Percentiles rank a stretch among this genome's conserved stretches.
phyloP scores from a whole-genome alignment of 2,797 vertebrate genomes.

The Pseudochromis fuscus region DNA sequence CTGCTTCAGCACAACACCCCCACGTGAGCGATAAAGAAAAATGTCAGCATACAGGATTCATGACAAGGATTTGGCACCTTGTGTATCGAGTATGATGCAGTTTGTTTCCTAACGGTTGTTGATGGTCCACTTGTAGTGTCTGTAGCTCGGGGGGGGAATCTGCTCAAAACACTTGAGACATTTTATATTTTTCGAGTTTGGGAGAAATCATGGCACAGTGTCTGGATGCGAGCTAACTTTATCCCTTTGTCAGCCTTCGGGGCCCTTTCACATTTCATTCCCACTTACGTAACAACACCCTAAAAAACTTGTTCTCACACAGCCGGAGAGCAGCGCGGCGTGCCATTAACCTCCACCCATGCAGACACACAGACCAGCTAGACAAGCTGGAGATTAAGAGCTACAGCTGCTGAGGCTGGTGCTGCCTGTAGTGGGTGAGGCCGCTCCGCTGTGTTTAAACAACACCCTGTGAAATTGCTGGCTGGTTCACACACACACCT shows the following conservation, averaged over 20 bases:
- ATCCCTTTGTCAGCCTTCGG: constrained; percentile 32
- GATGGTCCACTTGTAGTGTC: not conserved
- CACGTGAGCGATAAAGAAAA: not conserved
- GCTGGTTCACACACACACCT: constrained; percentile 46
- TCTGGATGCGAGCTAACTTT: constrained; percentile 13
- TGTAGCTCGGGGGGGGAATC: not conserved
- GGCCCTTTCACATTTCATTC: constrained; percentile 45
- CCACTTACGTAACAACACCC: constrained; percentile 50
- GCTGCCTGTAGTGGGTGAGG: constrained; percentile 67
- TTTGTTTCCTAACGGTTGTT: constrained; percentile 18
- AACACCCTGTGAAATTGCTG: constrained; percentile 68
- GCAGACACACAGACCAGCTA: constrained; percentile 64
- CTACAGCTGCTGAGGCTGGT: constrained; percentile 49
- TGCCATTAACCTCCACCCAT: constrained; percentile 59
- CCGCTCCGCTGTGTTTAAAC: constrained; percentile 53
- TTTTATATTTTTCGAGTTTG: constrained; percentile 20
- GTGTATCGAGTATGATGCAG: too few relatives aligned
- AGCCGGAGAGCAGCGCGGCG: constrained; percentile 28
- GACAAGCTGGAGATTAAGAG: constrained; percentile 70
- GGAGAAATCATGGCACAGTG: too few relatives aligned
- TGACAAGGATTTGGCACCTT: not conserved
- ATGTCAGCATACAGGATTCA: not conserved
- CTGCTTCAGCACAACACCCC: constrained; percentile 11
- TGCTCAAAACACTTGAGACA: not conserved
- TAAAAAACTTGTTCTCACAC: constrained; percentile 59